These are phyloP conservation scores for Ptyas mucosa DNA, from an alignment of 2,113 vertebrate genomes.

Conservation along the genomic window DNA sequence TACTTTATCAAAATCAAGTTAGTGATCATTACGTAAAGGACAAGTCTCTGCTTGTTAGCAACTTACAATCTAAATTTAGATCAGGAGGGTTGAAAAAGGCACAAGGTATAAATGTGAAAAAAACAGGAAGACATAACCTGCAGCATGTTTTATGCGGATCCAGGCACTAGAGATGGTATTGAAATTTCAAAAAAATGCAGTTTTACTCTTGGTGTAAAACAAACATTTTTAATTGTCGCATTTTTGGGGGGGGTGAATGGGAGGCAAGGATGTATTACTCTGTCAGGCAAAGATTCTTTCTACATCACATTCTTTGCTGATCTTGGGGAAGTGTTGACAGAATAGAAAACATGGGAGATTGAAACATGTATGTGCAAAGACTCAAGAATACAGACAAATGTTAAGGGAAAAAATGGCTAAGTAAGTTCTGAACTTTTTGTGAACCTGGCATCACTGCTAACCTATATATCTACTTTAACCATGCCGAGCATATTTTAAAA, in stretches of 20 bases:
- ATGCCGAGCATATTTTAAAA: not conserved
- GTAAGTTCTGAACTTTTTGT: not conserved
- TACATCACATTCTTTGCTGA: not conserved
- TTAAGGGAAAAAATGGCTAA: not conserved
- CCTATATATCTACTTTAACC: not conserved
- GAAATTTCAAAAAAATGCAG: not conserved
- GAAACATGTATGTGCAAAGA: not conserved
- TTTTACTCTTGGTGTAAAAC: not conserved
- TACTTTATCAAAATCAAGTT: not conserved
- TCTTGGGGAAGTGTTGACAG: not conserved
- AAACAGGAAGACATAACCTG: not conserved
- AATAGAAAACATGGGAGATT: not conserved
- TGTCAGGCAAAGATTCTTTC: not conserved
- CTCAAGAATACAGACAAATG: not conserved
- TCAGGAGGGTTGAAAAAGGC: not conserved
- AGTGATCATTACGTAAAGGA: not conserved
- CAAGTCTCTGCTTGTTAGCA: not conserved
- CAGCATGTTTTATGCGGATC: not conserved
- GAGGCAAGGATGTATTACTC: not conserved
- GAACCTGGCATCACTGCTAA: not conserved
- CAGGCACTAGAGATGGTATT: not conserved
- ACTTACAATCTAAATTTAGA: slow-evolving; percentile 4
- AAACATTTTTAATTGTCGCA: not conserved
- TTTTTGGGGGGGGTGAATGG: not conserved
- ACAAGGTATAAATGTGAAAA: not conserved